phyloP scores from a whole-genome alignment of 2,888 invertebrate species.

The Branchipolynoe longqiensis region DNA sequence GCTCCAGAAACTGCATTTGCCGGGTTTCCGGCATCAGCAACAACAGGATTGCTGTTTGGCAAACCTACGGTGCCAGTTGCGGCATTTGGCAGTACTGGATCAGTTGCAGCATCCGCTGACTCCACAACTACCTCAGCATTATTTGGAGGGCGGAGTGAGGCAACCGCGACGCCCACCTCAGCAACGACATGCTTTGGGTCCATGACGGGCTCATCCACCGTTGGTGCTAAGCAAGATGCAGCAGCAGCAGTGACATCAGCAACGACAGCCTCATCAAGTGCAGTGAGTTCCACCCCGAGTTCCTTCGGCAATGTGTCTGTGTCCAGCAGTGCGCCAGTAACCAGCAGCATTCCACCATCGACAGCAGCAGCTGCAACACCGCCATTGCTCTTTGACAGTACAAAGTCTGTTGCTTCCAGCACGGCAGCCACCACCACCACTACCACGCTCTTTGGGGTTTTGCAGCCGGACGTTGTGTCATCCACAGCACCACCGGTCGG shows the following conservation, averaged over 20 bases:
- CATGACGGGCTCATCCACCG: background rate
- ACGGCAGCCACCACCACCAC: background rate
- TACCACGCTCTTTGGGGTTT: conserved; percentile 61
- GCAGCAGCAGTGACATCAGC: background rate
- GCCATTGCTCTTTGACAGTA: conserved; percentile 47
- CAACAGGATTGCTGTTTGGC: conserved; percentile 52
- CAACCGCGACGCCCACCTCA: conserved; percentile 16
- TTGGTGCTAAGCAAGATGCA: background rate
- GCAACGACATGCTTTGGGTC: background rate
- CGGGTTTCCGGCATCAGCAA: conserved; percentile 22
- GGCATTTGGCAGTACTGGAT: background rate
- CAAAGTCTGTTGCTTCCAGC: background rate
- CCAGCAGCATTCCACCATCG: background rate
- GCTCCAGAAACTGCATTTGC: conserved; percentile 43
- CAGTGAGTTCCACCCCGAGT: no score
- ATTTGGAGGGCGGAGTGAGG: conserved; percentile 39
- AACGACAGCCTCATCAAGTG: background rate
- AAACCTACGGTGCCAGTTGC: conserved; percentile 49
- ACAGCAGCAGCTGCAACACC: background rate
- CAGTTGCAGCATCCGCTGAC: background rate
- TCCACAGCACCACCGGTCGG: conserved; percentile 53
- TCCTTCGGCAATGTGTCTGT: background rate
- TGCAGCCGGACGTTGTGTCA: conserved; percentile 53
- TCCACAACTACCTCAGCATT: conserved; percentile 26
- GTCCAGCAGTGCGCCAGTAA: background rate